Base-by-base conservation (phyloP, 37 sponge, comb jelly and placozoan genomes). In the Halisarca cf. caerulea region DNA sequence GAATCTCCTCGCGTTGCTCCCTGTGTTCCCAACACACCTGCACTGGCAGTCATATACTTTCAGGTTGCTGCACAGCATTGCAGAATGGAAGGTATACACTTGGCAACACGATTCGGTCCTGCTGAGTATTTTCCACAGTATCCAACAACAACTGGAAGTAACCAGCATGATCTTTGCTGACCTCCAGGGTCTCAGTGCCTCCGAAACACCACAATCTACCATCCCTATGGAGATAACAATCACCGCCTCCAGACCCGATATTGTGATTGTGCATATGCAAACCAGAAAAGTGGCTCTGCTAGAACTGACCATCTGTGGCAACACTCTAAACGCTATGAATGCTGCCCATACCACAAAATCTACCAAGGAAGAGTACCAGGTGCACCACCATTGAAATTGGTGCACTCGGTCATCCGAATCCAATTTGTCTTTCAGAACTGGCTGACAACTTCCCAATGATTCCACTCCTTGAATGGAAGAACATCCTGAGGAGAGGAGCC, bases 81-180 rank as follows among this genome's bases (percentile, higher is more conserved):
- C 34, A 39, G 17, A 41, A 82, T 23, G 83, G 69, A 34, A 41
- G 83, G 21, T 82, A 61, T 36, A 82, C 83, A 61, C n/a, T n/a
- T 82, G 47, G 43, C 33, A 47, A 23, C 83, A 82, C 66, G 83
- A 64, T 45, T 66, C 66, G 18, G 45, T 82, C n/a, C 69, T 82
- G 23, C 60, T 59, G 3, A 2, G 3, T 17, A 54, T 54, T 17
- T 54, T 11, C 7, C 60, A 5, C 25, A 59, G 6, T 6, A 2
- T 5, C 7, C 7, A 27, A 59, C 23, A 27, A n/a, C 60, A 59
- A 59, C 25, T 59, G 60, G 60, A 59, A 27, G 60, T n/a, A 59
- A 59, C 60, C 3, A n/a, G 25, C 60, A n/a, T 27, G 60, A 59
- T 6, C 60, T 59, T n/a, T n/a, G n/a, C n/a, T n/a, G n/a, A n/a